Evolutionary conservation across 2,888 invertebrate species (phyloP).

Genomic region (Volucella inflata): DNA sequence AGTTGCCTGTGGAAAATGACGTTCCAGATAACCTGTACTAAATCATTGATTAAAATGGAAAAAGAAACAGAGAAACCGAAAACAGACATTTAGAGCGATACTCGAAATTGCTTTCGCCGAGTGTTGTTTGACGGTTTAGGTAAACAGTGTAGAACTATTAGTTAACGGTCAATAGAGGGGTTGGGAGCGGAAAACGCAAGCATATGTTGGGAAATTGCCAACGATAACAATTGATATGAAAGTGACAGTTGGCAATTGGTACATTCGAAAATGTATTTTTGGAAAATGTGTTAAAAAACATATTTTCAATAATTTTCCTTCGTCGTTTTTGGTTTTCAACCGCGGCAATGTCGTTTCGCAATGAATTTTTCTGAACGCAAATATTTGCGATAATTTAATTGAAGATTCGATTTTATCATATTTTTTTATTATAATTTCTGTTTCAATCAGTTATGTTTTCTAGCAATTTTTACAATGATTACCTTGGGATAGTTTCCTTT

Average conservation of each 20-base stretch:
- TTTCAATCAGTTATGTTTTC: background rate
- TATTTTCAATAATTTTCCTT: slow-evolving; percentile 9
- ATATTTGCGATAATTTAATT: slow-evolving; percentile 13
- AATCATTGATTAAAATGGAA: slow-evolving; percentile 47
- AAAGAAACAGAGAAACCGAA: too few relatives aligned
- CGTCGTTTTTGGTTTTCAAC: slow-evolving; percentile 28
- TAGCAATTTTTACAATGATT: too few relatives aligned
- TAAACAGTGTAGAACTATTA: too few relatives aligned
- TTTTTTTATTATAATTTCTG: background rate
- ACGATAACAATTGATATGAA: slow-evolving; percentile 69
- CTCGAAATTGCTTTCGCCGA: slow-evolving; percentile 47
- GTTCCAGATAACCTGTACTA: slow-evolving; percentile 63
- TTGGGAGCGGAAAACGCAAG: slow-evolving; percentile 3
- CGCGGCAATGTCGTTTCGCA: slow-evolving; percentile 48
- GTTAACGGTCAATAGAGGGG: background rate
- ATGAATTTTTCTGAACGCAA: slow-evolving; percentile 44
- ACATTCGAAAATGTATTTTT: slow-evolving; percentile 56
- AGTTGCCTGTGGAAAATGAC: slow-evolving; percentile 49
- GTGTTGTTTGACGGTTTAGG: background rate
- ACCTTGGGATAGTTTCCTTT: too few relatives aligned
- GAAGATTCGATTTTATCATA: background rate
- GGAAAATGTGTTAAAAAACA: slow-evolving; percentile 50
- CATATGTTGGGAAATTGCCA: slow-evolving; percentile 69
- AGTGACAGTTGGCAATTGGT: slow-evolving; percentile 61
- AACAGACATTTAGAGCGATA: slow-evolving; percentile 45